These are phyloP conservation scores for Phymastichus coffea DNA, from an alignment of 1,140 invertebrate species.

Conservation along the genomic window DNA sequence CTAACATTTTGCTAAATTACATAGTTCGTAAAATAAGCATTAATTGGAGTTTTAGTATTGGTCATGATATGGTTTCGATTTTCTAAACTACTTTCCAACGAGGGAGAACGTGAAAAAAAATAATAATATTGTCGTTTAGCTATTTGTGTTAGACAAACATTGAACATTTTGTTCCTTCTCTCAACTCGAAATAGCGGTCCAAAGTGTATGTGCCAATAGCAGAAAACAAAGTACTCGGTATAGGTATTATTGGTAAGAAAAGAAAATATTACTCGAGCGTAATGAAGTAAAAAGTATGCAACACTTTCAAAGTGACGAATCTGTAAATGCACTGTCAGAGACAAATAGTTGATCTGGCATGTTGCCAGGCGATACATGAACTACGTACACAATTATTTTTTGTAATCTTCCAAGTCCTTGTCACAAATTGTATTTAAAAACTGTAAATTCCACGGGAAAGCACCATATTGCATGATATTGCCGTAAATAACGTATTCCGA, in stretches of 20 bases:
- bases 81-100: neutral
- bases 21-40: too few relatives aligned
- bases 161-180: conserved; percentile 10
- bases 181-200: conserved; percentile 41
- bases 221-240: conserved; percentile 39
- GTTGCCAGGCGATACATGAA: conserved; percentile 14
- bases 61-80: too few relatives aligned
- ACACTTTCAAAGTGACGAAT: conserved; percentile 2
- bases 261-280: neutral
- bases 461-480: neutral
- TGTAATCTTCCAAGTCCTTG: conserved; percentile 38
- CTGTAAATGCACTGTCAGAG: neutral
- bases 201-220: conserved; percentile 52
- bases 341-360: too few relatives aligned
- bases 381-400: conserved; percentile 49
- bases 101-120: neutral
- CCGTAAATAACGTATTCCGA: neutral
- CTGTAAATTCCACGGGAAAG: neutral
- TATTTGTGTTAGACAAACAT: conserved; percentile 12
- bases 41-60: too few relatives aligned
- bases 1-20: too few relatives aligned
- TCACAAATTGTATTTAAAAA: conserved; percentile 4
- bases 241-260: conserved; percentile 26
- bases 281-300: conserved; percentile 2
- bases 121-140: conserved; percentile 20